Evolutionary conservation across 2,888 invertebrate genomes (phyloP), one percentile per base, ranked within the genome.

Genomic region (Argyresthia goedartella): DNA sequence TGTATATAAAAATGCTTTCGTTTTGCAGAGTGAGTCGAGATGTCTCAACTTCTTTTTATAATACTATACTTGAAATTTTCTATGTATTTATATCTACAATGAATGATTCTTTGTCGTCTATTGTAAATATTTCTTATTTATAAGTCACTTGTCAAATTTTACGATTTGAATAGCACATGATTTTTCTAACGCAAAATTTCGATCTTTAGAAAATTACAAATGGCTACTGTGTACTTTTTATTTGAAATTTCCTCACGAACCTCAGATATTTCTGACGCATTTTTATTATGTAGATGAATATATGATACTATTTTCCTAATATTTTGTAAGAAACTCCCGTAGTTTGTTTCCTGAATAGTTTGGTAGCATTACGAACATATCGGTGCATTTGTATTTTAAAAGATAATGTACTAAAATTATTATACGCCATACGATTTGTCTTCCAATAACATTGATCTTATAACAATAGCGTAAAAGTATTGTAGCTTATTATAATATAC

Each of bases 351-450:
- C 72, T 75, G 73, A 71, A 80, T 81, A 80, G 74, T 76, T 78
- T 73, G 59, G 67, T 85, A 85, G 84, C 70, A 66, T 81, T 71
- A 77, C 71, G 69, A 76, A 75, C 69, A 73, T 76, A 73, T 81
- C 76, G 81, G 81, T 85, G 82, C 79, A 76, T 80, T 81, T 78
- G 67, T 79, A 81, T 78, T 80, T 64, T 69, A 70, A 73, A 66
- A 75, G 63, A 70, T 68, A 67, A 71, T 73, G 70, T 78, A 81
- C 73, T 76, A 77, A 76, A 51, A 66, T 69, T 82, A 85, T 84
- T 78, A 71, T 85, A 85, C 79, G 87, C 87, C 87, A 87, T 87
- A 87, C 86, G 79, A 87, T 81, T 87, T 87, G 87, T 87, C 87
- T 87, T 87, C 87, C 87, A 87, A 76, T 82, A 85, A 85, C 71